Evolutionary conservation across 2,797 vertebrate species (phyloP).

Genomic region (Acanthurus tractus): DNA sequence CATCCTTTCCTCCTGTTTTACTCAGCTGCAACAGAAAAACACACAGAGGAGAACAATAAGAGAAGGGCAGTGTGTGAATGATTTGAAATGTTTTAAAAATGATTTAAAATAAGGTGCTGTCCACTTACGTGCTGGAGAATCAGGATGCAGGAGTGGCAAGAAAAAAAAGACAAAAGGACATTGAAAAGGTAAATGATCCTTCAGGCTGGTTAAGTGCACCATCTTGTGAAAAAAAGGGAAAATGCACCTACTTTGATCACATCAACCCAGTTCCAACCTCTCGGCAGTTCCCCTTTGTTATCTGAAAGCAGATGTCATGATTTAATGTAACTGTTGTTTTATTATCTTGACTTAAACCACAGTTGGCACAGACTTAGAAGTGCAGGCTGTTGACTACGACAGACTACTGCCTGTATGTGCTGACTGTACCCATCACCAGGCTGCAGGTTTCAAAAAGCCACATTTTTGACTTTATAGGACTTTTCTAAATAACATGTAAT

Average conservation of each 20-base stretch:
- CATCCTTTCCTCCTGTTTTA: constrained; percentile 95
- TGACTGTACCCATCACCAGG: too few relatives aligned
- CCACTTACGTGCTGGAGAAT: constrained; percentile 82
- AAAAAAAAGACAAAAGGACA: constrained; percentile 3
- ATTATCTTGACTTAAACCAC: background rate
- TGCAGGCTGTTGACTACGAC: too few relatives aligned
- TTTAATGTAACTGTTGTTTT: too few relatives aligned
- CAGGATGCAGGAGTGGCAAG: background rate
- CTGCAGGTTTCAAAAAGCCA: too few relatives aligned
- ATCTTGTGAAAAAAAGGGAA: constrained; percentile 27
- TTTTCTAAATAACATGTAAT: too few relatives aligned
- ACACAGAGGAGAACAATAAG: background rate
- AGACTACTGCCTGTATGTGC: too few relatives aligned
- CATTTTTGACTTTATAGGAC: too few relatives aligned
- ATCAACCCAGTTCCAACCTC: constrained; percentile 98
- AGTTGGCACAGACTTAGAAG: too few relatives aligned
- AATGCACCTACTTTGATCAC: constrained; percentile 92
- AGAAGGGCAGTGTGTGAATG: accelerated
- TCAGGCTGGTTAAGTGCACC: background rate
- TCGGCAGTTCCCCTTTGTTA: constrained; percentile 95
- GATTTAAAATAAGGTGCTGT: background rate
- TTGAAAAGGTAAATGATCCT: background rate
- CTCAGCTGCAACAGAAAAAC: constrained; percentile 87
- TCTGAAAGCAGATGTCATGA: constrained; percentile 79
- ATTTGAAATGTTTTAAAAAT: accelerated